Base-by-base conservation (phyloP, 2,797 vertebrate species). In the Pygocentrus nattereri region DNA sequence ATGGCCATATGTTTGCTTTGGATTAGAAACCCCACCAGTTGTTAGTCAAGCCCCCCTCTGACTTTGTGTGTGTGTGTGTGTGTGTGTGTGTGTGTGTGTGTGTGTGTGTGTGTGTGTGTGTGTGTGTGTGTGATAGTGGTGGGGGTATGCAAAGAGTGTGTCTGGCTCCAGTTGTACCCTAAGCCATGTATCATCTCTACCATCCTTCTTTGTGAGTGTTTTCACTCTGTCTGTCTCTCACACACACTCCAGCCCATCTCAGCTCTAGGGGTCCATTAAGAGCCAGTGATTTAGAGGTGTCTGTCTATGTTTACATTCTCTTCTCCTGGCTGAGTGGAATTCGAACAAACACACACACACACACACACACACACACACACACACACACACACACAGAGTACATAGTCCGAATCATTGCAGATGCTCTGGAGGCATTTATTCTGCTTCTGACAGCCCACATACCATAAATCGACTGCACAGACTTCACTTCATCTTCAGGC, bases 261-360 rank as follows among this genome's bases (percentile, higher is more conserved):
- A 65, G 65, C 77, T 59, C 54, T 61, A 65, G 80, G 69, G 73
- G 68, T 81, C 78, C 78, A 81, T 81, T 84, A 84, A 77, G 52
- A 81, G 54, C 30, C 69, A 80, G 74, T 81, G 82, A 84, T 84
- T 82, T 84, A 82, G 69, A 74, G n/a, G 27, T 4, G 72, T 64
- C 70, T 72, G 52, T 21, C 62, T 52, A 21, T 82, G 76, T 84
- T 84, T 86, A 74, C 77, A 54, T 74, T 82, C 59, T 59, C 74
- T 76, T 64, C 50, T 68, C 74, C 41, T 47, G 64, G 50, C 34
- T 27, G 54, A 81, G 69, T 44, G n/a, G 16, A 73, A 78, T 71
- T 71, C 27, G 47, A 76, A 75, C 62, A 78, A 64, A 74, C 50
- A 64, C 50, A 44, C 62, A 76, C 67, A 77, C 75, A 78, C 41